These are phyloP conservation scores for Harpegnathos saltator DNA, from an alignment of 1,140 invertebrate genomes.

Conservation along the genomic window DNA sequence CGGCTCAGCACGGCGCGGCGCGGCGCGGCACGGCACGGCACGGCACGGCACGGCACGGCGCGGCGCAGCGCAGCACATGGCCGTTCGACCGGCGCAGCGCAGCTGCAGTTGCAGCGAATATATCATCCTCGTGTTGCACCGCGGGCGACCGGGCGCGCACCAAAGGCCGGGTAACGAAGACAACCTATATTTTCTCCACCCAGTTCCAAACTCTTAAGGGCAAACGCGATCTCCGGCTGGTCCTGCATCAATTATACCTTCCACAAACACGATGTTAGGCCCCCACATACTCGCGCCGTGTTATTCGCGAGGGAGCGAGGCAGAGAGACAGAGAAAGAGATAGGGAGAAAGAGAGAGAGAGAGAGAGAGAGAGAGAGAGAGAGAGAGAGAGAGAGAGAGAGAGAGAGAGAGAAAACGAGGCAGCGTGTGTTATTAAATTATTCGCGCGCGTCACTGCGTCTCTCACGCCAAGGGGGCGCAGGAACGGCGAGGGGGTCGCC, in stretches of 20 bases:
- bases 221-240: slow-evolving; percentile 76
- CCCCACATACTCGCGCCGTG: slow-evolving; percentile 57
- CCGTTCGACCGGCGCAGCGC: slow-evolving; percentile 72
- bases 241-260: slow-evolving; percentile 84
- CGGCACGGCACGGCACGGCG: slow-evolving; percentile 20
- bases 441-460: slow-evolving; percentile 47
- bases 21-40: no score
- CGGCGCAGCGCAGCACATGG: slow-evolving; percentile 27
- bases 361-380: slow-evolving; percentile 10
- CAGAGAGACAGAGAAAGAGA: slow-evolving; percentile 23
- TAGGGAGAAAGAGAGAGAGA: slow-evolving; percentile 42
- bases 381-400: slow-evolving; percentile 17
- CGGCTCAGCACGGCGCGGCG: no score
- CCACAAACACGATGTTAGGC: slow-evolving; percentile 83
- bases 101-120: slow-evolving; percentile 84
- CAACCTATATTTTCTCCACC: slow-evolving; percentile 86
- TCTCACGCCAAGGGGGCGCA: not conserved
- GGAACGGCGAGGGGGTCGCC: not conserved
- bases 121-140: slow-evolving; percentile 85
- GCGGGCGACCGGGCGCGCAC: slow-evolving; percentile 82
- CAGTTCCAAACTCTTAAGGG: slow-evolving; percentile 83
- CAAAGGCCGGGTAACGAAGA: slow-evolving; percentile 81
- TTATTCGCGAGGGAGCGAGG: slow-evolving; percentile 5
- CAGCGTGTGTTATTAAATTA: slow-evolving; percentile 62
- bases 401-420: slow-evolving; percentile 26